Percentiles rank a stretch among this genome's conserved stretches.
Conservation (phyloP, 2,888 invertebrate genomes). For the Apodemia mormo region DNA sequence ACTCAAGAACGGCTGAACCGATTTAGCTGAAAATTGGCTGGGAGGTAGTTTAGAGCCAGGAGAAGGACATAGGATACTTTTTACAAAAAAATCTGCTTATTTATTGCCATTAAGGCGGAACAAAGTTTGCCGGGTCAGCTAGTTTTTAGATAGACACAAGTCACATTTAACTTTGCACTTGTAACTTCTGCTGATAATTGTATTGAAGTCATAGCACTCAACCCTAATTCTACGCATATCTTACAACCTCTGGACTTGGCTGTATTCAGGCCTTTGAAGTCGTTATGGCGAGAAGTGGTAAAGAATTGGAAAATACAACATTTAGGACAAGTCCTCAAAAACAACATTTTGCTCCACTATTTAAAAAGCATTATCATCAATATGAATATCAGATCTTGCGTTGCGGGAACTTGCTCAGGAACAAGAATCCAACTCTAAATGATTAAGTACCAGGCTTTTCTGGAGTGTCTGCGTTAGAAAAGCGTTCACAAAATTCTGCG, state of each 20-base stretch:
- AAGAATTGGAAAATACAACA: conserved; percentile 12
- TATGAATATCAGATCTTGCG: conserved; percentile 32
- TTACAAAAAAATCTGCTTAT: too few species aligned
- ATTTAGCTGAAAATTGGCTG: too few species aligned
- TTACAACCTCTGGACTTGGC: conserved; percentile 14
- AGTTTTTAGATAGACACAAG: too few species aligned
- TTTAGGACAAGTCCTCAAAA: conserved; percentile 18
- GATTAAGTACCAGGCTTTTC: conserved; percentile 23
- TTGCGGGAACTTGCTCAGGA: conserved; percentile 30
- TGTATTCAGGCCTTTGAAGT: conserved; percentile 15
- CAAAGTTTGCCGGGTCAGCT: too few species aligned
- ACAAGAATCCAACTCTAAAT: conserved; percentile 26
- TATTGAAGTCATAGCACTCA: conserved; percentile 14
- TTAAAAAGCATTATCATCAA: not conserved
- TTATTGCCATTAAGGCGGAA: too few species aligned
- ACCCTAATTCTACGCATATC: conserved; percentile 10
- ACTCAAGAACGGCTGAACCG: too few species aligned
- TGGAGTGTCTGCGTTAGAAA: conserved; percentile 25
- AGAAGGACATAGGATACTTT: too few species aligned
- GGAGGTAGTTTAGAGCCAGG: too few species aligned
- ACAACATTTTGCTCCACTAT: conserved; percentile 28
- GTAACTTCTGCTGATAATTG: not conserved
- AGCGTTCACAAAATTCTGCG: conserved; percentile 26
- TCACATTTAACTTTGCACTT: too few species aligned
- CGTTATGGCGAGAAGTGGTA: conserved; percentile 13